Evolutionary conservation across 2,888 invertebrate species (phyloP), one percentile per base, ranked within the genome.

Genomic region (Incurvaria masculella): DNA sequence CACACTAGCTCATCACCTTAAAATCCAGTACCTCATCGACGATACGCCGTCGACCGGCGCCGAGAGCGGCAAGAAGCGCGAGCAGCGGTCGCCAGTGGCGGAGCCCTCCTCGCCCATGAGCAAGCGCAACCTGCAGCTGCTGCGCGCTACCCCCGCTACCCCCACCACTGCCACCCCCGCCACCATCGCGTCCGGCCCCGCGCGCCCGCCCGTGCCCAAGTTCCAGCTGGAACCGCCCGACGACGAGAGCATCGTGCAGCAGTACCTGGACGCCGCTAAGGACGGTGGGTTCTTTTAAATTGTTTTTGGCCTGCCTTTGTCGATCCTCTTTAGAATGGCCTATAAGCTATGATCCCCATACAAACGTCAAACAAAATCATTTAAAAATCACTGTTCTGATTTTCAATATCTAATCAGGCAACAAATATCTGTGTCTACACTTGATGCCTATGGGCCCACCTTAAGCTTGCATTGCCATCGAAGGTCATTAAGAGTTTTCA

Each of bases 71-170:
- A 27, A 64, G 21, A 41, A 14, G n/a, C n/a, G 41, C 6, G 42
- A 62, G 49, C 57, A 57, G 23, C 53, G 55, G 19, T 21, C 23
- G 42, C 8, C 19, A 18, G 33, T 3, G 18, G 18, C 56, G 14
- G 71, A 70, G 47, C 57, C 65, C 2, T 67, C 71, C 0, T 79
- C 79, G 0, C 79, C 79, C 0, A 74, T 78, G 75, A 75, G 74
- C 62, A 69, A 68, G 50, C 63, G 81, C 50, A 83, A 79, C 62
- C 53, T 83, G 49, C 80, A 81, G 51, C 66, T 83, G 51, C 59
- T 83, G 40, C 70, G 80, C 38, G n/a, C n/a, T n/a, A n/a, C n/a
- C n/a, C 23, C 23, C 5, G 23, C 5, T 6, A 10, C 5, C 5
- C 10, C 10, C 5, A 10, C 5, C 5, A 10, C 5, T 6, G 23